These are phyloP conservation scores for Tenthredo mesomela DNA, from an alignment of 2,888 invertebrate genomes.

Conservation along the genomic window DNA sequence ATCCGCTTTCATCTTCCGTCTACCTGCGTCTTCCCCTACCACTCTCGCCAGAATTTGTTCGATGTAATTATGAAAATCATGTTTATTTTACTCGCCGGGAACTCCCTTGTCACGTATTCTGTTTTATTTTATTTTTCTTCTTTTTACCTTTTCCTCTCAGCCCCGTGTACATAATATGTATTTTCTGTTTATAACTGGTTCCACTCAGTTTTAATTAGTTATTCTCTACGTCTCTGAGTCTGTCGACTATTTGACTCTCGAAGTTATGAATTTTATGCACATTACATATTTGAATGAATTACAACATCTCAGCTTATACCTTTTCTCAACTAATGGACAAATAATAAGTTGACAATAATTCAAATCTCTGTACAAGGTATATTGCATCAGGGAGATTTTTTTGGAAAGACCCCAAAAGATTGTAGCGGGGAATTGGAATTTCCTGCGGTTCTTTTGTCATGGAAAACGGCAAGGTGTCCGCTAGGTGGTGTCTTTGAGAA, in stretches of 20 bases:
- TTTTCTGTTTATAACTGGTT: slow-evolving; percentile 39
- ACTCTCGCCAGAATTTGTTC: slow-evolving; percentile 54
- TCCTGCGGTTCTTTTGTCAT: slow-evolving; percentile 73
- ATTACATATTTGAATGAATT: background rate
- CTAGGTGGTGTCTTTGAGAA: slow-evolving; percentile 68
- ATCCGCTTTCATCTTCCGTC: slow-evolving; percentile 21
- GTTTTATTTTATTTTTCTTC: background rate
- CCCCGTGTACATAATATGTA: background rate
- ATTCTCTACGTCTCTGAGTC: background rate
- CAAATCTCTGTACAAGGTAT: slow-evolving; percentile 19
- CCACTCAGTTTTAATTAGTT: slow-evolving; percentile 49
- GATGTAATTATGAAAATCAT: slow-evolving; percentile 69
- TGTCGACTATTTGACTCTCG: background rate
- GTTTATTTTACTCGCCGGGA: slow-evolving; percentile 61
- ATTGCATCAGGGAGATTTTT: slow-evolving; percentile 53
- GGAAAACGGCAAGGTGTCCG: slow-evolving; percentile 67
- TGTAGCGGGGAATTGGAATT: slow-evolving; percentile 69
- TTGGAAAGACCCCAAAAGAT: slow-evolving; percentile 50
- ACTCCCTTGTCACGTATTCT: slow-evolving; percentile 15
- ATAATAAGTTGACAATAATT: slow-evolving; percentile 52
- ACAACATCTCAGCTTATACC: background rate
- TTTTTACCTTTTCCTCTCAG: background rate
- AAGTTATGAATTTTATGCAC: too few relatives aligned
- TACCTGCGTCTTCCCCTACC: slow-evolving; percentile 1
- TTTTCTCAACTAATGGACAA: slow-evolving; percentile 56